These are phyloP conservation scores for Chamaedrilus cognettii DNA, from an alignment of 2,888 invertebrate species.

Conservation along the genomic window DNA sequence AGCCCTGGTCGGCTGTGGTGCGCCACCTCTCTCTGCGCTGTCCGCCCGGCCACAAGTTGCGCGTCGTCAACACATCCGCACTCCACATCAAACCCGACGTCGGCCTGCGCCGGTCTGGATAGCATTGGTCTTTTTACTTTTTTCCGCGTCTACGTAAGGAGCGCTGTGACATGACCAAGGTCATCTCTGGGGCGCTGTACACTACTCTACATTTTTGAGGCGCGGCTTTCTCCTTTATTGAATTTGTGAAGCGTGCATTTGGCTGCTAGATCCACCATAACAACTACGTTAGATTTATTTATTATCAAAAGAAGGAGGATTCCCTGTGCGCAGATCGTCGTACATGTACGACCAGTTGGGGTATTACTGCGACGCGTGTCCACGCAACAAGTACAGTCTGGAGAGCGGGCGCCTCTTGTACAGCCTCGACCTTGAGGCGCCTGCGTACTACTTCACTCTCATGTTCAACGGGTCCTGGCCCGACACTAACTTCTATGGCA, in stretches of 20 bases:
- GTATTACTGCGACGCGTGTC: conserved; percentile 39
- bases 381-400: conserved; percentile 34
- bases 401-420: conserved; percentile 33
- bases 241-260: too few relatives aligned
- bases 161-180: too few relatives aligned
- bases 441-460: conserved; percentile 32
- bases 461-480: conserved; percentile 36
- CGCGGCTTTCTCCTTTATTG: too few relatives aligned
- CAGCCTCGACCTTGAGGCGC: conserved; percentile 15
- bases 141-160: too few relatives aligned
- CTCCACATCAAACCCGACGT: too few relatives aligned
- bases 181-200: too few relatives aligned
- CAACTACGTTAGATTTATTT: too few relatives aligned
- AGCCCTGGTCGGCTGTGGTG: conserved; percentile 36
- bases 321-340: conserved; percentile 9
- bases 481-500: conserved; percentile 21
- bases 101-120: too few relatives aligned
- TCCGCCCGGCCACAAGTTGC: conserved; percentile 33
- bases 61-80: conserved; percentile 35
- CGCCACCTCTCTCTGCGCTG: conserved; percentile 30
- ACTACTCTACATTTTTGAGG: too few relatives aligned
- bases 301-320: too few relatives aligned
- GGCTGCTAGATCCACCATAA: too few relatives aligned
- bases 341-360: conserved; percentile 37
- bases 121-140: too few relatives aligned